phyloP scores from a whole-genome alignment of 53 echinoderm and acorn worm species.

The Echinometra lucunter region DNA sequence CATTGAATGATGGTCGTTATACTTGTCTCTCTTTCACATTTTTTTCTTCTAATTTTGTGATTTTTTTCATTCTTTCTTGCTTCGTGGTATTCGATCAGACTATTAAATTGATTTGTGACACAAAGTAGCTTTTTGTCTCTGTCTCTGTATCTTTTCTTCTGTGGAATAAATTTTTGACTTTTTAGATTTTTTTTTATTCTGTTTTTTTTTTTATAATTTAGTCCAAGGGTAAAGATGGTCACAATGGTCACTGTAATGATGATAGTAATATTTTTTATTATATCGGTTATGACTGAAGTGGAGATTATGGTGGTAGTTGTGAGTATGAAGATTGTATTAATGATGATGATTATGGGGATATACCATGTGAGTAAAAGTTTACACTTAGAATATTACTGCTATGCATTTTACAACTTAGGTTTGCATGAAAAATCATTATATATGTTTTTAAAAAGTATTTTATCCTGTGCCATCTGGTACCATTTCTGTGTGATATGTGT shows the following conservation, averaged over 20 bases:
- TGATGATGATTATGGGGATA: background rate
- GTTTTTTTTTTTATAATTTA: too few relatives aligned
- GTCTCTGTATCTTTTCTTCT: background rate
- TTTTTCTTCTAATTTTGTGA: background rate
- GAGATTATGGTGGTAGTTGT: background rate
- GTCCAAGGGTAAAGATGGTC: too few relatives aligned
- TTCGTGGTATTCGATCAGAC: constrained; percentile 45
- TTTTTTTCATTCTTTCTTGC: constrained; percentile 18
- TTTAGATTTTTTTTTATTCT: too few relatives aligned
- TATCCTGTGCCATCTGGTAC: too few relatives aligned
- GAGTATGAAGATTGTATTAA: background rate
- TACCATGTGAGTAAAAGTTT: too few relatives aligned
- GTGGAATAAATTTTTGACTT: too few relatives aligned
- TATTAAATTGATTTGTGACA: constrained; percentile 9
- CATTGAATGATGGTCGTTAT: background rate
- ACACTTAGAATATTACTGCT: too few relatives aligned
- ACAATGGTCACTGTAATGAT: too few relatives aligned
- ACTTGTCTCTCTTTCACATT: background rate
- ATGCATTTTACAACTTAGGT: too few relatives aligned
- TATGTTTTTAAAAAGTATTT: too few relatives aligned
- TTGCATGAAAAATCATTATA: too few relatives aligned
- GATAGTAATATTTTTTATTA: background rate
- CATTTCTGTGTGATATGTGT: too few relatives aligned
- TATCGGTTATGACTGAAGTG: background rate
- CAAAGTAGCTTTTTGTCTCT: constrained; percentile 24